Base-by-base conservation (phyloP, 2,113 vertebrate species). In the Oncorhynchus kisutch region DNA sequence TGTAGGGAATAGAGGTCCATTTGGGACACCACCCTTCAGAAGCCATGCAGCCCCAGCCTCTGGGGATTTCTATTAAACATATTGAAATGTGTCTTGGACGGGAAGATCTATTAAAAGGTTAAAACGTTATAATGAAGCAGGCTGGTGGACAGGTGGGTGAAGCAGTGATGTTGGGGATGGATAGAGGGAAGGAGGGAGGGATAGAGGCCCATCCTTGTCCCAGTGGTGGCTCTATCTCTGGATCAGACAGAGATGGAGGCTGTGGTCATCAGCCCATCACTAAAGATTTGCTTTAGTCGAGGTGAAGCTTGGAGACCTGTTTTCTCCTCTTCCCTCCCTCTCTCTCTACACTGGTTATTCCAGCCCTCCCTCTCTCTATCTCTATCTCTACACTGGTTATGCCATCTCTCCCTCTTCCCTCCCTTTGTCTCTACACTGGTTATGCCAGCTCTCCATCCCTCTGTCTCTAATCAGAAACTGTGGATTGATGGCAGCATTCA, bases 71-170 rank as follows among this genome's bases (percentile, higher is more conserved):
- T 89, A 82, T 90, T 90, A 91, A 91, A 92, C 89, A 92, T 93
- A 92, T 86, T 91, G 90, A 91, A 91, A 92, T 92, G 87, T 77
- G 85, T 88, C 91, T 91, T 88, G 88, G 90, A 90, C 84, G 86
- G 88, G 88, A 88, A 91, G 91, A 91, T 91, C 85, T 92, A 91
- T 92, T 91, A 92, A 93, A 92, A 91, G 87, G 84, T 88, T 86
- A 91, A 92, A 92, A 91, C 87, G 82, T 85, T 85, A 89, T 90
- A 89, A 92, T 90, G 87, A 89, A 90, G 74, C 72, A 60, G 72
- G 68, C 66, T 64, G 20, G 39, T 18, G 34, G 71, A 70, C 24
- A 48, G 5, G 85, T 82, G 73, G 86, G 89, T 18, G 51, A 18
- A 54, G 14, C 67, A 49, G 82, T 82, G 86, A 84, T 70, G 83